phyloP scores from a whole-genome alignment of 2,888 invertebrate species.

The Mythimna lalbum region DNA sequence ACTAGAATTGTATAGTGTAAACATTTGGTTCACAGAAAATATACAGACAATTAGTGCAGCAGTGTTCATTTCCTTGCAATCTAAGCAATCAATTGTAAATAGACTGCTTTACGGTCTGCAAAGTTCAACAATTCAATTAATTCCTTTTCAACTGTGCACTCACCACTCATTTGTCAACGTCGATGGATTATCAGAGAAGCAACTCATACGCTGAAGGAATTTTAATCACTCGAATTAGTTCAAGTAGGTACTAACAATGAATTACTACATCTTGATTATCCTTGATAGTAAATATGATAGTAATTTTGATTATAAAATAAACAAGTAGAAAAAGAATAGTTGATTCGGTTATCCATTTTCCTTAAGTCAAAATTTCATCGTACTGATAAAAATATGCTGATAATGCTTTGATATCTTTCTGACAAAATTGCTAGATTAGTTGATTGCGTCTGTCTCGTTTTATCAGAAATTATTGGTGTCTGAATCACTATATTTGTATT shows the following conservation, averaged over 20 bases:
- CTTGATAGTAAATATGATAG: neutral
- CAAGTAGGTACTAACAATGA: slow-evolving; percentile 38
- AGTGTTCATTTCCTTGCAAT: slow-evolving; percentile 26
- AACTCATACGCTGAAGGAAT: slow-evolving; percentile 56
- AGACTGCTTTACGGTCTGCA: slow-evolving; percentile 23
- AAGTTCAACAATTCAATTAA: slow-evolving; percentile 48
- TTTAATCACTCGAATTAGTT: slow-evolving; percentile 58
- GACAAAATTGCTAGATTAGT: slow-evolving; percentile 25
- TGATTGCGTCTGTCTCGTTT: slow-evolving; percentile 19
- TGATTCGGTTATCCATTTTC: slow-evolving; percentile 30
- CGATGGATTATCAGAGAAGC: slow-evolving; percentile 56
- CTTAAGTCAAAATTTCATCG: slow-evolving; percentile 20
- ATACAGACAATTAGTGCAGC: slow-evolving; percentile 12
- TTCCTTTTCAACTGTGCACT: slow-evolving; percentile 36
- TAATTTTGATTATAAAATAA: slow-evolving; percentile 17
- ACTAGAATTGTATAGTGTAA: slow-evolving; percentile 15
- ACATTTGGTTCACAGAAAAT: slow-evolving; percentile 20
- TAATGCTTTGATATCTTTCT: slow-evolving; percentile 15
- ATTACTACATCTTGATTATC: slow-evolving; percentile 33
- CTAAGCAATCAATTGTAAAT: slow-evolving; percentile 29
- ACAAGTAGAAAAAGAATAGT: neutral
- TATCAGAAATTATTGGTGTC: slow-evolving; percentile 18
- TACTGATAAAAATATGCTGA: slow-evolving; percentile 21
- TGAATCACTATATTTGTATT: neutral
- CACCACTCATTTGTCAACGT: slow-evolving; percentile 64